Conservation (phyloP, 2,888 invertebrate genomes). For the Cinara cedri region DNA sequence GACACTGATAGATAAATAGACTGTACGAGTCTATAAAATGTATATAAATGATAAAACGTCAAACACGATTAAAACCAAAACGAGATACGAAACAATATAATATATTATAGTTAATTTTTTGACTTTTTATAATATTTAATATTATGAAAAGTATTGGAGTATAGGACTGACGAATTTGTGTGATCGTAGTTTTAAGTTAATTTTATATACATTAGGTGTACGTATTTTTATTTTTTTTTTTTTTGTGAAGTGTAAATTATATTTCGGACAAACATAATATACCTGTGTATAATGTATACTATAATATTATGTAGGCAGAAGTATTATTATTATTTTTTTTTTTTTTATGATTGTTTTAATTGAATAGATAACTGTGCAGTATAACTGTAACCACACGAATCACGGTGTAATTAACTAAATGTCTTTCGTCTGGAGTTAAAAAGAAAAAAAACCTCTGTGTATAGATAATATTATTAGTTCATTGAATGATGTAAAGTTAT, state of each 20-base stretch:
- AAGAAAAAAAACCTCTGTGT: background rate
- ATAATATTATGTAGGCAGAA: background rate
- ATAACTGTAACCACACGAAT: conserved; percentile 31
- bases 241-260: no score
- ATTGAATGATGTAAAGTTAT: background rate
- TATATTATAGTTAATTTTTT: no score
- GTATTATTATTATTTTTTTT: background rate
- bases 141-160: no score
- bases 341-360: no score
- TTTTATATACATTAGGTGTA: no score
- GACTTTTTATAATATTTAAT: no score
- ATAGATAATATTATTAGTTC: background rate
- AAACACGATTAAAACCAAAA: background rate
- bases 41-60: conserved; percentile 1
- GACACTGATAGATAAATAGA: conserved; percentile 4
- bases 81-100: no score
- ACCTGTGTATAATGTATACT: no score
- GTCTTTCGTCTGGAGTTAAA: background rate
- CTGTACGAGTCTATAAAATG: background rate
- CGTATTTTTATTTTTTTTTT: no score
- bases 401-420: conserved; percentile 25
- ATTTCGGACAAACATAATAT: background rate
- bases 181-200: no score
- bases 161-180: no score
- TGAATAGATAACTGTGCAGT: background rate